phyloP scores from a whole-genome alignment of 2,797 vertebrate genomes.

The Micromesistius poutassou region DNA sequence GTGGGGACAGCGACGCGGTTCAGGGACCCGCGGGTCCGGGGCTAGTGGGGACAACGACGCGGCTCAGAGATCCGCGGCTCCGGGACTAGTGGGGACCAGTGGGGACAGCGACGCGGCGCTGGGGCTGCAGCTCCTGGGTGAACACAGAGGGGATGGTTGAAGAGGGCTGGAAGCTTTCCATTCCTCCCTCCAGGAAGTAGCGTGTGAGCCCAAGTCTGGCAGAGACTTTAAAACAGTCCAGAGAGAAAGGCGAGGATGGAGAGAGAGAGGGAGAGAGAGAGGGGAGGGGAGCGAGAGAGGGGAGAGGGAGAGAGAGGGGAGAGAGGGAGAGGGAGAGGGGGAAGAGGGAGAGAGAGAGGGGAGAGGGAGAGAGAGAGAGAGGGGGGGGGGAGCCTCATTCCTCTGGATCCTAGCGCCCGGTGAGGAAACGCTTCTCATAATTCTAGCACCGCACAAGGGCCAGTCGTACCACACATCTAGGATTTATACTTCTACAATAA shows the following conservation, averaged over 20 bases:
- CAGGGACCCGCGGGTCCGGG: not conserved
- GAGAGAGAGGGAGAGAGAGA: conserved; percentile 23
- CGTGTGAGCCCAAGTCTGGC: conserved; percentile 84
- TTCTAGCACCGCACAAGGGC: not conserved
- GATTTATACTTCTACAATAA: not conserved
- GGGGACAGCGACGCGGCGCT: conserved; percentile 14
- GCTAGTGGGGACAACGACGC: not conserved
- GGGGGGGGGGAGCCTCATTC: conserved; percentile 45
- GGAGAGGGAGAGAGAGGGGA: conserved; percentile 25
- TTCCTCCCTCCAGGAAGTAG: conserved; percentile 87
- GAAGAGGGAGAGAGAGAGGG: not conserved
- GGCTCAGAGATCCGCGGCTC: conserved; percentile 16
- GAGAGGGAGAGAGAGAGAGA: conserved; percentile 7
- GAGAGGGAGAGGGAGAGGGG: conserved; percentile 12
- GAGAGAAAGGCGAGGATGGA: conserved; percentile 44
- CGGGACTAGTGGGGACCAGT: conserved; percentile 10
- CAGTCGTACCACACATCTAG: not conserved
- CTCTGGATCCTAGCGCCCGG: conserved; percentile 80
- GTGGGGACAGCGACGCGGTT: conserved; percentile 24
- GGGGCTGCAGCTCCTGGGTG: conserved; percentile 52
- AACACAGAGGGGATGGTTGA: conserved; percentile 62
- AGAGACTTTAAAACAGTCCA: conserved; percentile 88
- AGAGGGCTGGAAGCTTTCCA: conserved; percentile 79
- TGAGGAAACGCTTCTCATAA: not conserved
- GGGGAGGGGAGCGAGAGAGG: conserved; percentile 11